Percentiles rank a stretch among this genome's conserved stretches.
Conservation (phyloP, 35 echinoderm and acorn worm genomes). For the Ophioderma brevispina region DNA sequence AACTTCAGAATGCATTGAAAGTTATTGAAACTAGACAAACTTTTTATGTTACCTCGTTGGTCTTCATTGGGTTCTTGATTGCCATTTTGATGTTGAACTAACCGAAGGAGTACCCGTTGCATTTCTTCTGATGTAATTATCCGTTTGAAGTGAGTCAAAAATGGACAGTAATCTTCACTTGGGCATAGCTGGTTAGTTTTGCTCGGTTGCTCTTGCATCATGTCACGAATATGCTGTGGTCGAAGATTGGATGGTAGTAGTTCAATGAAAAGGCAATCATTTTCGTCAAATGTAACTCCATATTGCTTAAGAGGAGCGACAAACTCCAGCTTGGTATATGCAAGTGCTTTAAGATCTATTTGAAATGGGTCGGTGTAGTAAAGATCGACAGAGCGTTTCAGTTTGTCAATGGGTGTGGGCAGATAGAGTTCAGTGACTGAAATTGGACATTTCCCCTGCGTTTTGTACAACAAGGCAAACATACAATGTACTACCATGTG, state of each 20-base stretch:
- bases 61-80: background rate
- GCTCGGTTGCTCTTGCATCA: background rate
- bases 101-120: conserved; percentile 1
- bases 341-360: background rate
- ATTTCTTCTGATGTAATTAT: conserved; percentile 29
- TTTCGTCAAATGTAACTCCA: background rate
- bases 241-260: background rate
- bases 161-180: background rate
- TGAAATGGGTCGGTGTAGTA: background rate
- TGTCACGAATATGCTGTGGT: conserved; percentile 11
- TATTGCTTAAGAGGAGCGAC: conserved; percentile 18
- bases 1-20: background rate
- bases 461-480: background rate
- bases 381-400: conserved; percentile 1
- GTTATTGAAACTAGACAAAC: background rate
- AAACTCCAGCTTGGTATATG: conserved; percentile 10
- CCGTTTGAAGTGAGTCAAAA: background rate
- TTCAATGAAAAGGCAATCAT: background rate
- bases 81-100: background rate
- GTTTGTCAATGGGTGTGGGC: background rate
- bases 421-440: background rate
- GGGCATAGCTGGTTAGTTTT: conserved; percentile 17
- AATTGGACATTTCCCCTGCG: background rate
- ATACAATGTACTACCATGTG: background rate
- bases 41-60: background rate